Evolutionary conservation across 1,140 invertebrate species (phyloP), one percentile per base, ranked within the genome.

Genomic region (Brachionus koreanus): DNA sequence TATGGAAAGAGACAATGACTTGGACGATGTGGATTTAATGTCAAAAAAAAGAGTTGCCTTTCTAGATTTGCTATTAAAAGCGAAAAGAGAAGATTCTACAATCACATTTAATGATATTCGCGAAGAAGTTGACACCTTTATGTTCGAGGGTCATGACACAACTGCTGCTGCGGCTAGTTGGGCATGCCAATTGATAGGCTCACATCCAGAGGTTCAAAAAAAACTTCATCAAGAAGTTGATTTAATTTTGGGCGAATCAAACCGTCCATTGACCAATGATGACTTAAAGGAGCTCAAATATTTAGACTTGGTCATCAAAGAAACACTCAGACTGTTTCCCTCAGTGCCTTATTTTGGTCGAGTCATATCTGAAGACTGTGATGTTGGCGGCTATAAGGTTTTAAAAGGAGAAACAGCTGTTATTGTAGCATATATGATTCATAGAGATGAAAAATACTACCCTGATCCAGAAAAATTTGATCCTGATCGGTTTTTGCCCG

Each of bases 1-100:
- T 42, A 16, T 89, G 89, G 76, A 81, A 13, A 33, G 76, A 23
- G 63, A 57, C 6, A 10, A 81, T 9, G 65, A 85, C 35, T 84
- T 86, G 72, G 84, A 84, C n/a, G 83, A 76, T 16, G 5, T 61
- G 10, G 83, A 79, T 61, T 33, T 84, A 83, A 86, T 86, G 3
- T 92, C 94, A 87, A 95, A 95, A 90, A 95, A 95, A 86, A 91
- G 94, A 84, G 90, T 95, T 82, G 96, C 96, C 42, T 98, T 98
- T 90, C 91, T 98, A 79, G 96, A 98, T 88, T 90, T 97, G 69
- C 88, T 98, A 84, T 91, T 98, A 23, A 93, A 95, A 87, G 92
- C 93, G 67, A 92, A 93, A 16, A 92, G 94, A 85, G 92, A 92
- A 83, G 94, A 92, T 5, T 91, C 87, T 42, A 89, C 92, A 0